Evolutionary conservation across 2,113 vertebrate species (phyloP).

Genomic region (Chaenogobius annularis): DNA sequence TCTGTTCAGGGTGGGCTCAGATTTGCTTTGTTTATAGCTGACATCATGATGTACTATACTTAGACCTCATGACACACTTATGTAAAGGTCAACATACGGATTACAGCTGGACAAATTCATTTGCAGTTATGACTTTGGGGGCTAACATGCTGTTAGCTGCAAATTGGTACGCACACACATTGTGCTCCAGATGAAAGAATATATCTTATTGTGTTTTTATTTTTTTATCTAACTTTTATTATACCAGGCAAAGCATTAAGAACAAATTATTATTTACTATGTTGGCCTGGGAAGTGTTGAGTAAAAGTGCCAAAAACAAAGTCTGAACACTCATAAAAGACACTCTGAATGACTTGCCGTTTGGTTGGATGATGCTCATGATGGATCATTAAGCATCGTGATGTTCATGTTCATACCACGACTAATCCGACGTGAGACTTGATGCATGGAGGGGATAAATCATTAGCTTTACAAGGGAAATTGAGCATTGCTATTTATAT

Average conservation of each 20-base stretch:
- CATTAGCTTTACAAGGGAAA: conserved; percentile 59
- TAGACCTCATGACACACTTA: neutral
- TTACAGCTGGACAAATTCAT: neutral
- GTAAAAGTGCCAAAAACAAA: neutral
- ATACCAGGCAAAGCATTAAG: no score
- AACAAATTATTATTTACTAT: no score
- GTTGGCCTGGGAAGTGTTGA: neutral
- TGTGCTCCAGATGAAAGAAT: neutral
- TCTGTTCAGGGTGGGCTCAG: conserved; percentile 2
- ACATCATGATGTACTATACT: conserved; percentile 1
- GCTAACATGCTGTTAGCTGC: conserved; percentile 1
- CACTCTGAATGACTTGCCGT: neutral
- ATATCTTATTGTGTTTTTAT: neutral
- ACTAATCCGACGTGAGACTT: conserved; percentile 49
- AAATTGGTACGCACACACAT: neutral
- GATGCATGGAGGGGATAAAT: conserved; percentile 59
- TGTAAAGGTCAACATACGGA: neutral
- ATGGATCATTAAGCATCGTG: conserved; percentile 49
- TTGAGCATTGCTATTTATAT: conserved; percentile 56
- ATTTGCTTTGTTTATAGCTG: conserved; percentile 15
- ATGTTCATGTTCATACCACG: conserved; percentile 46
- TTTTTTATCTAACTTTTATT: no score
- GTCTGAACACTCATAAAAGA: neutral
- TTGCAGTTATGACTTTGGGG: neutral
- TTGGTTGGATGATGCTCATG: conserved; percentile 16